Percentiles rank a stretch among this genome's conserved stretches.
Evolutionary conservation across 2,888 invertebrate species (phyloP).

Genomic region (Eristalis intricaria): DNA sequence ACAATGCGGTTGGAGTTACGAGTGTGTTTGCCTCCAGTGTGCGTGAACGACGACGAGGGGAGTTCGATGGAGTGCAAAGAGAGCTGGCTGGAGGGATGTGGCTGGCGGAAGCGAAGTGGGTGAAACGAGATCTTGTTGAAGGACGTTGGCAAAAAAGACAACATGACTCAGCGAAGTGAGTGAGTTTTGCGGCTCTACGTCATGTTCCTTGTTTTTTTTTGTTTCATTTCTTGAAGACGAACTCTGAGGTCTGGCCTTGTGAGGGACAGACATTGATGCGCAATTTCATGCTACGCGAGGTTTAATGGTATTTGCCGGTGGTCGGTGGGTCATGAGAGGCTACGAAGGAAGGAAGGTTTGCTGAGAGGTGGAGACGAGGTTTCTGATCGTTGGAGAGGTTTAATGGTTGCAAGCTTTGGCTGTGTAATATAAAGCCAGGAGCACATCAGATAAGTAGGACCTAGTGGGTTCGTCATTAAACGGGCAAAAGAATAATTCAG

Average conservation of each 20-base stretch:
- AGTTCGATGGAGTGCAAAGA: background rate
- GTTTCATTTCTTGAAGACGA: background rate
- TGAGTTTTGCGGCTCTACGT: no score
- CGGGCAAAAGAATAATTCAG: no score
- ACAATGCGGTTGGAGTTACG: slow-evolving; percentile 4
- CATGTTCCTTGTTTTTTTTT: background rate
- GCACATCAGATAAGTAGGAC: no score
- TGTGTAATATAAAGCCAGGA: no score
- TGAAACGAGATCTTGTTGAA: background rate
- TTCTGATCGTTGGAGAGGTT: no score
- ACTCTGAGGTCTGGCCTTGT: background rate
- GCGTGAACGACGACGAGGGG: background rate
- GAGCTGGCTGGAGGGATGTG: background rate
- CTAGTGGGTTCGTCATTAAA: no score
- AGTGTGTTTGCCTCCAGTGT: background rate
- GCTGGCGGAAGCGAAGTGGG: background rate
- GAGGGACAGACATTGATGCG: background rate
- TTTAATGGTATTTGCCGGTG: background rate
- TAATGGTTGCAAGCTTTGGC: no score
- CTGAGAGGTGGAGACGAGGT: no score
- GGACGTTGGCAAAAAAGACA: background rate
- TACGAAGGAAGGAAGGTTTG: background rate
- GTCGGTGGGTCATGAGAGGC: background rate
- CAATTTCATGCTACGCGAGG: background rate
- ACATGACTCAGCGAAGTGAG: background rate